A percentile compares a stretch with the other conserved stretches of the same genome.
phyloP scores from a whole-genome alignment of 2,113 vertebrate genomes.

The Esox niger region DNA sequence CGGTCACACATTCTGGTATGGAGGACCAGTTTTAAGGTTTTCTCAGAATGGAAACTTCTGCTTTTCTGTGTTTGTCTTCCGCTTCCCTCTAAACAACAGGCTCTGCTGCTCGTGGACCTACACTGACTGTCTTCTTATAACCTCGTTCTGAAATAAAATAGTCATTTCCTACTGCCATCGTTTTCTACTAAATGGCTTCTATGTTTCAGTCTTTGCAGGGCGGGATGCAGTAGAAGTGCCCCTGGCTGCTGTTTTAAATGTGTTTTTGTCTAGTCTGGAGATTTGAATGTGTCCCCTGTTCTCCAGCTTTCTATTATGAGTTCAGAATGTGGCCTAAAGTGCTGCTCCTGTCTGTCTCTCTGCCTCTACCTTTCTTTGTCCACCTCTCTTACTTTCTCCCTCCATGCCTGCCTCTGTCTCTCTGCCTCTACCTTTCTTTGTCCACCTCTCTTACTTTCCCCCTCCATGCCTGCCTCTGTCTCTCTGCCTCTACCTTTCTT shows the following conservation, averaged over 20 bases:
- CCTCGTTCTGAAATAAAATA: slow-evolving; percentile 36
- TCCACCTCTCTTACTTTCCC: slow-evolving; percentile 61
- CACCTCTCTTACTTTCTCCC: slow-evolving; percentile 47
- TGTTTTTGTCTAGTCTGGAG: slow-evolving; percentile 15
- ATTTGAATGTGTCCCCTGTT: slow-evolving; percentile 27
- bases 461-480: too few relatives aligned
- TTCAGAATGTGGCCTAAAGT: slow-evolving; percentile 52
- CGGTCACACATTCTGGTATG: slow-evolving; percentile 38
- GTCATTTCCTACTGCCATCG: slow-evolving; percentile 34
- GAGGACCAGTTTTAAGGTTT: slow-evolving; percentile 44
- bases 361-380: slow-evolving; percentile 13
- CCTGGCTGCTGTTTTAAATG: slow-evolving; percentile 40
- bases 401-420: background rate
- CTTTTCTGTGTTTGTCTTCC: slow-evolving; percentile 30
- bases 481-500: slow-evolving; percentile 21
- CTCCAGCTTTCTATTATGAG: slow-evolving; percentile 31
- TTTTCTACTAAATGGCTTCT: slow-evolving; percentile 39
- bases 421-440: background rate
- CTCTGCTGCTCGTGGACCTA: background rate
- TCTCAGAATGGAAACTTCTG: slow-evolving; percentile 51
- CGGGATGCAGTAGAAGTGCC: slow-evolving; percentile 21
- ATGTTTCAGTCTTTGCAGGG: slow-evolving; percentile 32
- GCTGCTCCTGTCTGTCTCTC: background rate
- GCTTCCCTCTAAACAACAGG: slow-evolving; percentile 1
- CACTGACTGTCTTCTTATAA: slow-evolving; percentile 36